Conservation (phyloP, 2,113 vertebrate species). For the Accipiter cooperii region DNA sequence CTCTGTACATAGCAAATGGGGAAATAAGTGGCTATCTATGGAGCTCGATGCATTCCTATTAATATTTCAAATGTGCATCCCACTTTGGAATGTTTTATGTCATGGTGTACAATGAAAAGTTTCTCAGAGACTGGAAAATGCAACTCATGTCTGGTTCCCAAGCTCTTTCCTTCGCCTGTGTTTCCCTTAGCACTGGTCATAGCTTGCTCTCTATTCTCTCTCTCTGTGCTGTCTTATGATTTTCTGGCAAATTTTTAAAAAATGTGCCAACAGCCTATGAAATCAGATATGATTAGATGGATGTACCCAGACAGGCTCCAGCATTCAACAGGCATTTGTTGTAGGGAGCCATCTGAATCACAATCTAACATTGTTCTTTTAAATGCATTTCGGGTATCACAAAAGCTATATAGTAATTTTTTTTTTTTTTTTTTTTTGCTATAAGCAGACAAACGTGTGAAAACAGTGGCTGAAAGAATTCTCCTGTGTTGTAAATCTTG, state of each 20-base stretch:
- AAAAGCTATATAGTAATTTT: neutral
- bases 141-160: neutral
- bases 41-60: neutral
- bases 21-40: neutral
- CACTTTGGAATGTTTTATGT: neutral
- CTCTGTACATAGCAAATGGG: conserved; percentile 34
- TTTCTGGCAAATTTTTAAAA: neutral
- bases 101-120: neutral
- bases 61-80: conserved; percentile 16
- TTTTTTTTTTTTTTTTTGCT: neutral
- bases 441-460: neutral
- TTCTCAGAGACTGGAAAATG: conserved; percentile 22
- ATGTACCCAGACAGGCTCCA: neutral
- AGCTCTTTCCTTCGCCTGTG: neutral
- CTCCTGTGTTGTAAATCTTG: neutral
- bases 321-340: neutral
- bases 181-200: neutral
- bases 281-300: neutral
- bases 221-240: neutral
- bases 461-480: neutral
- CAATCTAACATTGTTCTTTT: neutral
- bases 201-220: neutral
- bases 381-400: neutral
- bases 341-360: neutral
- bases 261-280: neutral